Evolutionary conservation across 2,113 vertebrate species (phyloP).

Genomic region (Carettochelys insculpta): DNA sequence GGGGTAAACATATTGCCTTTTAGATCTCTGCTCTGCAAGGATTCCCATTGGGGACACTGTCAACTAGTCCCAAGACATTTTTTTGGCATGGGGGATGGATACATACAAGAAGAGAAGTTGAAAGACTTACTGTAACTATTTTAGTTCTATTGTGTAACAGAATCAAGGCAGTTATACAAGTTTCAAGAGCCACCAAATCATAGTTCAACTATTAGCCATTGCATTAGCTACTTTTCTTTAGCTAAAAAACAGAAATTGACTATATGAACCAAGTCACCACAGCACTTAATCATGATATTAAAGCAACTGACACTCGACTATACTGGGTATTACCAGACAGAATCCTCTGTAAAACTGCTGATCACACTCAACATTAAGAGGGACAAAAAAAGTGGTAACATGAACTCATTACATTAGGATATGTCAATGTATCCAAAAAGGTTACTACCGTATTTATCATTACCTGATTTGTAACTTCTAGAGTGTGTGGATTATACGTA

Average conservation of each 20-base stretch:
- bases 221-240: not conserved
- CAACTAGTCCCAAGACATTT: not conserved
- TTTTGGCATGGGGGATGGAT: too few relatives aligned
- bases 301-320: not conserved
- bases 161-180: not conserved
- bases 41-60: not conserved
- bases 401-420: not conserved
- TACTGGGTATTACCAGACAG: not conserved
- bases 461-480: conserved; percentile 99
- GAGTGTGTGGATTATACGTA: conserved; percentile 95
- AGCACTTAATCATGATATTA: not conserved
- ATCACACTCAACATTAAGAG: not conserved
- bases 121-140: not conserved
- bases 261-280: too few relatives aligned
- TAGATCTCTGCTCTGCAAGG: not conserved
- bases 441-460: not conserved
- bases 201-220: not conserved
- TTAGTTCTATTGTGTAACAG: not conserved
- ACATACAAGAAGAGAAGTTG: not conserved
- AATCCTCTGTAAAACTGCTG: not conserved
- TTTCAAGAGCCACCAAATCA: not conserved
- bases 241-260: not conserved
- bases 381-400: fast-evolving
- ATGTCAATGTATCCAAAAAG: not conserved
- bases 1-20: not conserved